phyloP scores from a whole-genome alignment of 2,113 vertebrate species.

The Capricornis sumatraensis region DNA sequence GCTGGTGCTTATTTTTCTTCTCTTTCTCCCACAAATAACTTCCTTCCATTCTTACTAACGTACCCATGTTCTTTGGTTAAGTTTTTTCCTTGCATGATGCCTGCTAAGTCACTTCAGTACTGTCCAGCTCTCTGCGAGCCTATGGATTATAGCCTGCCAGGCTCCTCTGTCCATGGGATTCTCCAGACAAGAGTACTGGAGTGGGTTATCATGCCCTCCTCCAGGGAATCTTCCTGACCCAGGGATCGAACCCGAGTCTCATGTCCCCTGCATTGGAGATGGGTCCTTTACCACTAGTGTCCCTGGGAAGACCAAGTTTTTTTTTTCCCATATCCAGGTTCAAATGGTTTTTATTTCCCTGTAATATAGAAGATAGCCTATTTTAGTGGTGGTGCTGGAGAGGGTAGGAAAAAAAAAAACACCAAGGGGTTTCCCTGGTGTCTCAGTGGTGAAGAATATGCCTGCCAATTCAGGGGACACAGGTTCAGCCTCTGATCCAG shows the following conservation, averaged over 20 bases:
- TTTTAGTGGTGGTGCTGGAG: background rate
- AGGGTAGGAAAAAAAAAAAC: background rate
- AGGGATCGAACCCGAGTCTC: rapidly evolving
- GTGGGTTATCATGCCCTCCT: background rate
- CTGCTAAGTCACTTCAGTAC: background rate
- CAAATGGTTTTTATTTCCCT: background rate
- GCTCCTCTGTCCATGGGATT: background rate
- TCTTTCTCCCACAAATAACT: background rate
- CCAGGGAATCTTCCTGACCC: background rate
- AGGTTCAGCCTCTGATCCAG: background rate
- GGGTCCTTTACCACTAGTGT: background rate
- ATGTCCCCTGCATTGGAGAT: background rate
- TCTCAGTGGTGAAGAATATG: background rate
- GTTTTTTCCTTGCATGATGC: background rate
- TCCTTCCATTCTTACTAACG: background rate
- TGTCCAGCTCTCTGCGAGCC: background rate
- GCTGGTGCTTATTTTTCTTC: background rate
- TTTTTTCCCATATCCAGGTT: background rate
- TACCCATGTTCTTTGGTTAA: background rate
- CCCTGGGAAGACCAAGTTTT: background rate
- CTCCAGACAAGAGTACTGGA: background rate
- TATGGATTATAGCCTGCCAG: background rate
- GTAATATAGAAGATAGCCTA: background rate
- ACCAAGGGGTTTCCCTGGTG: background rate
- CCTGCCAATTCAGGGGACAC: background rate